A percentile compares a stretch with the other conserved stretches of the same genome.
Evolutionary conservation across 2,888 invertebrate genomes (phyloP).

Genomic region (Lycia hirtaria): DNA sequence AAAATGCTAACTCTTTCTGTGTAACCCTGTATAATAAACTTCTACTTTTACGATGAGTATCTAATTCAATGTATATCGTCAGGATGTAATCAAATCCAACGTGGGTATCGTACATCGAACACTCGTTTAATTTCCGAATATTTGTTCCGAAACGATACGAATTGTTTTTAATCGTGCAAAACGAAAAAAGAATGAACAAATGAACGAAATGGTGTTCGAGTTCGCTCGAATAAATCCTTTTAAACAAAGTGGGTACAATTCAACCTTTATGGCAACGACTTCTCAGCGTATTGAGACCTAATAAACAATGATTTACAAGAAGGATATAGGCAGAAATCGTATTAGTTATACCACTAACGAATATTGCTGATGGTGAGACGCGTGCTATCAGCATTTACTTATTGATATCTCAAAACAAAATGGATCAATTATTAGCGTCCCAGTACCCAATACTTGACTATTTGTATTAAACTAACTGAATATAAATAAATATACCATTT

Average conservation of each 20-base stretch:
- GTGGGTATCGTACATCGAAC: background rate
- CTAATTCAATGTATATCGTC: background rate
- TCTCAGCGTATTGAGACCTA: background rate
- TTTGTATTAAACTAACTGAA: no score
- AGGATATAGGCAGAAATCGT: background rate
- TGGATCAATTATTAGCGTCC: no score
- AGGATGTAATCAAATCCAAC: conserved; percentile 13
- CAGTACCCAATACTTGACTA: no score
- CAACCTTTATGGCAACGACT: conserved; percentile 28
- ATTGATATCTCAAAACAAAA: no score
- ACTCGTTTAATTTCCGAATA: conserved; percentile 26
- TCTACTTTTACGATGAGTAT: no score
- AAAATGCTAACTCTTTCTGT: no score
- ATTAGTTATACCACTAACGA: no score
- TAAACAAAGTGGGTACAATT: conserved; percentile 41
- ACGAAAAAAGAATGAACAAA: conserved; percentile 23
- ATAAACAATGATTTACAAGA: background rate
- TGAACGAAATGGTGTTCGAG: conserved; percentile 19
- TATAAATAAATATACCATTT: no score
- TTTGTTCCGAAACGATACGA: conserved; percentile 28
- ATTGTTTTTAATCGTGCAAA: conserved; percentile 36
- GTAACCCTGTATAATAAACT: no score
- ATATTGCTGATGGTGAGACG: no score
- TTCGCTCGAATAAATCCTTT: conserved; percentile 38
- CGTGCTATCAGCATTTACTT: no score